Evolutionary conservation across 2,113 vertebrate genomes (phyloP).

Genomic region (Tetraodon nigroviridis): DNA sequence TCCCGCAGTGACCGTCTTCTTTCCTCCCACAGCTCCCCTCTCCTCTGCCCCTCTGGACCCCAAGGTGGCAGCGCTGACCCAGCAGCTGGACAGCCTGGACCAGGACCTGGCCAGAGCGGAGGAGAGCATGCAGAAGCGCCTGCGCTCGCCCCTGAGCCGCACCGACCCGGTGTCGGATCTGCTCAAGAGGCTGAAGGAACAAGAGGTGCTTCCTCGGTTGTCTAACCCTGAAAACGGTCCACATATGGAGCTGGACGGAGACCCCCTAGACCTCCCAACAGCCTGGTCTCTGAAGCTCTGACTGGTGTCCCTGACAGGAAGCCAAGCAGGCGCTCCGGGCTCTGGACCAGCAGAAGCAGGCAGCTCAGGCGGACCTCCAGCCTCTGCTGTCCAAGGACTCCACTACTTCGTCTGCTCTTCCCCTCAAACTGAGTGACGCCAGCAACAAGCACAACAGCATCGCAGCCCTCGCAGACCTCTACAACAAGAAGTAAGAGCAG

Average conservation of each 20-base stretch:
- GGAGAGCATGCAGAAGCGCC: constrained; percentile 69
- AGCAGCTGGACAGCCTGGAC: constrained; percentile 75
- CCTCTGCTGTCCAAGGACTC: constrained; percentile 71
- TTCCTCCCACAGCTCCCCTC: constrained; percentile 49
- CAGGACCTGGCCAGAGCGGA: constrained; percentile 73
- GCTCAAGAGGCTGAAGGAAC: constrained; percentile 75
- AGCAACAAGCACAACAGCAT: constrained; percentile 82
- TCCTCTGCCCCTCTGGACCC: constrained; percentile 65
- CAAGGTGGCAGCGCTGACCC: constrained; percentile 64
- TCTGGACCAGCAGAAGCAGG: constrained; percentile 79
- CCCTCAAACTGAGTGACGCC: constrained; percentile 73
- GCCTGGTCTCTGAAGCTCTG: not conserved
- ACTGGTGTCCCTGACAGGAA: constrained; percentile 65
- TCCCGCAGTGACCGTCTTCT: not conserved
- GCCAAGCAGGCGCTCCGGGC: constrained; percentile 70
- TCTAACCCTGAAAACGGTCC: too few relatives aligned
- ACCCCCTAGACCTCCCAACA: too few relatives aligned
- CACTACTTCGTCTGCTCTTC: constrained; percentile 74
- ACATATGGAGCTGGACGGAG: too few relatives aligned
- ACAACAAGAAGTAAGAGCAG: constrained; percentile 82
- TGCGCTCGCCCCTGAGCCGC: constrained; percentile 78
- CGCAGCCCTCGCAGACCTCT: constrained; percentile 79
- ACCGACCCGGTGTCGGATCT: constrained; percentile 77
- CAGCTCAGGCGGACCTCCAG: constrained; percentile 78
- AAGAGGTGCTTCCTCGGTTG: constrained; percentile 70